phyloP scores from a whole-genome alignment of 1,140 invertebrate genomes.

The Drosophila sulfurigaster region DNA sequence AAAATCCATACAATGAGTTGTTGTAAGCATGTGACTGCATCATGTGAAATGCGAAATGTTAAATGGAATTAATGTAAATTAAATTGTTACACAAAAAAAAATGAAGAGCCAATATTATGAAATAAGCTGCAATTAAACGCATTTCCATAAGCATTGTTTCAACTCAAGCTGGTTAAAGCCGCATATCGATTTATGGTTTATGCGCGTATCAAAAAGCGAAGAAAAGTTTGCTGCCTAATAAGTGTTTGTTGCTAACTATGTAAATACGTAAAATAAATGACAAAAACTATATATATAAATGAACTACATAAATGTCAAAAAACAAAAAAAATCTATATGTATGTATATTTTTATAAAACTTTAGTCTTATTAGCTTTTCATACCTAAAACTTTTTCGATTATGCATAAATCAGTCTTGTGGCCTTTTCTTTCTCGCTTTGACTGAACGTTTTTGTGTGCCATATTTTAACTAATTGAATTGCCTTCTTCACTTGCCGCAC shows the following conservation, averaged over 20 bases:
- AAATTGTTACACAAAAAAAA: constrained; percentile 14
- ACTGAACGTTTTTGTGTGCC: not conserved
- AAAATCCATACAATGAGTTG: constrained; percentile 47
- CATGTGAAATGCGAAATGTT: constrained; percentile 43
- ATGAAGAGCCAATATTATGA: not conserved
- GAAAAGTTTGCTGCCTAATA: no score
- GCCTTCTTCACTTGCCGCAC: not conserved
- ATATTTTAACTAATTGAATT: constrained; percentile 5
- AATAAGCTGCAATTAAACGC: constrained; percentile 3
- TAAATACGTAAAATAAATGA: no score
- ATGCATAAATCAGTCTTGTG: constrained; percentile 18
- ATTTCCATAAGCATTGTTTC: not conserved
- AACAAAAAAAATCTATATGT: no score
- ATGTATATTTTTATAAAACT: not conserved
- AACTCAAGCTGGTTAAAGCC: not conserved
- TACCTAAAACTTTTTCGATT: not conserved
- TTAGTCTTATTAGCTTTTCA: not conserved
- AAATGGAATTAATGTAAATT: constrained; percentile 47
- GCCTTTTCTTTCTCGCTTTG: not conserved
- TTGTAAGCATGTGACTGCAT: constrained; percentile 11
- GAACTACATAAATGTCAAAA: no score
- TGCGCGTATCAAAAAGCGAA: no score
- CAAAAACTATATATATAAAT: no score
- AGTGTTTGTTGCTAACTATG: no score
- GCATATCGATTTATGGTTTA: not conserved